A percentile compares a stretch with the other conserved stretches of the same genome.
phyloP scores from a whole-genome alignment of 2,888 invertebrate genomes.

The Rhimphoctona megacephalus region DNA sequence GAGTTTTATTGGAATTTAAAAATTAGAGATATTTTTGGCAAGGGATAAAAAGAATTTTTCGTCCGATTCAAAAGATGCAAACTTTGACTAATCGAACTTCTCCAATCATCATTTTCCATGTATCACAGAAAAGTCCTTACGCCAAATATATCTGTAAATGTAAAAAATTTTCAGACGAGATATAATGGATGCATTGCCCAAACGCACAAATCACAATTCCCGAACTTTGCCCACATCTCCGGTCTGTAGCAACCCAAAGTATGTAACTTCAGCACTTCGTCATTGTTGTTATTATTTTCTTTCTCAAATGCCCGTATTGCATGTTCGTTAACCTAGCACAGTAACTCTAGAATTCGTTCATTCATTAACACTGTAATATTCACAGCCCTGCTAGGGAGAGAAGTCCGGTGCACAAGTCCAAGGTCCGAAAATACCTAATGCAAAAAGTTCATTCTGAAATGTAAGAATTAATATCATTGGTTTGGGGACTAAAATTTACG shows the following conservation, averaged over 20 bases:
- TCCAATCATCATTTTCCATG: constrained; percentile 4
- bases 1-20: not conserved
- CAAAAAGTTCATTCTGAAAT: constrained; percentile 75
- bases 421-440: constrained; percentile 76
- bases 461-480: constrained; percentile 73
- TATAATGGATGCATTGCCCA: constrained; percentile 87
- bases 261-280: constrained; percentile 81
- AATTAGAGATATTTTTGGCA: not conserved
- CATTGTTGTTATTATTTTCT: constrained; percentile 54
- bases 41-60: not conserved
- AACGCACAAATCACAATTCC: constrained; percentile 86
- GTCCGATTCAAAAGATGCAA: not conserved
- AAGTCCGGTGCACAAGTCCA: constrained; percentile 75
- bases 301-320: constrained; percentile 31
- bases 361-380: constrained; percentile 64
- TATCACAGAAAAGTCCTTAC: not conserved
- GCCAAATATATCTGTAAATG: not conserved
- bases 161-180: constrained; percentile 87
- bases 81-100: not conserved
- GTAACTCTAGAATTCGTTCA: constrained; percentile 50
- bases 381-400: constrained; percentile 75
- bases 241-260: constrained; percentile 86
- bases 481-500: constrained; percentile 25
- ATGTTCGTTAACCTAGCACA: constrained; percentile 45
- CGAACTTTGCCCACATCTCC: constrained; percentile 86